Base-by-base conservation (phyloP, 1,140 invertebrate genomes). In the Atopsyche davidsoni region DNA sequence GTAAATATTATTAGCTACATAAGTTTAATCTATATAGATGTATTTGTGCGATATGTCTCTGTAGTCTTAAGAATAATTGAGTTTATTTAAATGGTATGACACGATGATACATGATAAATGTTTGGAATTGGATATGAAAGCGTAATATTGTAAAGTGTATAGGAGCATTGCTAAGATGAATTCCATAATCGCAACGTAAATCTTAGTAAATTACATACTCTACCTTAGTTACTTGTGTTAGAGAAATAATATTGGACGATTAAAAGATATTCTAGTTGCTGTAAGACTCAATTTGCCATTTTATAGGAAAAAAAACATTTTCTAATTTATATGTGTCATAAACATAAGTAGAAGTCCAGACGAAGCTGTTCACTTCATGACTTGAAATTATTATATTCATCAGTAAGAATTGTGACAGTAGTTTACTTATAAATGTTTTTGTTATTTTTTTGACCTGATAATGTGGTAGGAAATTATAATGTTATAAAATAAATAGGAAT, bases 381-480 rank as follows among this genome's bases (percentile, higher is more conserved):
- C 42, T 46, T 11, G 35, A 46, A 42, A 4, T 31, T 46, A 24
- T 13, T 22, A n/a, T n/a, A n/a, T n/a, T 14, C 13, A 16, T 45
- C 22, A 34, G 14, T 38, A 36, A 46, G 13, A 40, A 39, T 46
- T 55, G 43, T 51, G 46, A 44, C 41, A 47, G 50, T 57, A 57
- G 55, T 48, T 51, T 46, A 23, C 40, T 40, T 28, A 22, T 14
- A 34, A 46, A 25, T 38, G 46, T 41, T 47, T 51, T 46, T 52
- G 54, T 56, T 56, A 51, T 46, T 45, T 18, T 53, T 52, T 58
- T 51, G 56, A 58, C 56, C 51, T 51, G 56, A 58, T 58, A 54
- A 36, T 58, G 28, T 51, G 36, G 38, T 58, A 54, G 56, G 24
- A 40, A 51, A 45, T 50, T 50, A 47, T 46, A 43, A 51, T 51